A percentile compares a stretch with the other conserved stretches of the same genome.
Evolutionary conservation across 2,888 invertebrate species (phyloP).

Genomic region (Onthophagus sagittarius): DNA sequence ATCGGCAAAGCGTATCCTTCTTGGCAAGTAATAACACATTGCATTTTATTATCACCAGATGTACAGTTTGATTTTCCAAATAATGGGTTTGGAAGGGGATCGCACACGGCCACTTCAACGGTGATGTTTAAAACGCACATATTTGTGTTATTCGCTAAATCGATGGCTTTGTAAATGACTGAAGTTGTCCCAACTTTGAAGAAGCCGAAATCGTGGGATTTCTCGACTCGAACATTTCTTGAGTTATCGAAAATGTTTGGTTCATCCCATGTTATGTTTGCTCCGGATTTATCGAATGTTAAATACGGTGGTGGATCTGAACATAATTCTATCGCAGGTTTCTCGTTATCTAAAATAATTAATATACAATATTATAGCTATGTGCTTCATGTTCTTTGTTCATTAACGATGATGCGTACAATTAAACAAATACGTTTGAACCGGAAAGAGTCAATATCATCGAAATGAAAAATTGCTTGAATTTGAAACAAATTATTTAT

Average conservation of each 20-base stretch:
- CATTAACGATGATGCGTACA: too few relatives aligned
- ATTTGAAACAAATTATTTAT: too few relatives aligned
- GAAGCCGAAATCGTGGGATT: slow-evolving; percentile 48
- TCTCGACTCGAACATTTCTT: slow-evolving; percentile 38
- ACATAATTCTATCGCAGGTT: slow-evolving; percentile 58
- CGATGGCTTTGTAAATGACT: slow-evolving; percentile 57
- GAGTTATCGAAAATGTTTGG: slow-evolving; percentile 60
- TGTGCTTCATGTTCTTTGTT: too few relatives aligned
- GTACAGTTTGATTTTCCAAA: slow-evolving; percentile 42
- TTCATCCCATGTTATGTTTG: slow-evolving; percentile 57
- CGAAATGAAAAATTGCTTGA: too few relatives aligned
- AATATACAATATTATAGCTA: too few relatives aligned
- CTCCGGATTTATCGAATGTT: slow-evolving; percentile 37
- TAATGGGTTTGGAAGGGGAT: slow-evolving; percentile 38
- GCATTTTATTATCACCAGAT: slow-evolving; percentile 34
- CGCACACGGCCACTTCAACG: slow-evolving; percentile 50
- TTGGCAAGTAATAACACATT: slow-evolving; percentile 57
- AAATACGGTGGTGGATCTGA: slow-evolving; percentile 54
- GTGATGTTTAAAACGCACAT: slow-evolving; percentile 58
- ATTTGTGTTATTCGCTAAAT: slow-evolving; percentile 56
- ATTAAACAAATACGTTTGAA: too few relatives aligned
- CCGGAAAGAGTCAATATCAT: too few relatives aligned
- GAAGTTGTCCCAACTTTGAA: slow-evolving; percentile 56
- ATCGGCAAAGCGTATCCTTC: slow-evolving; percentile 60
- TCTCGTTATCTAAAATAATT: slow-evolving; percentile 50